Evolutionary conservation across 2,888 invertebrate genomes (phyloP).

Genomic region (Drosophila helvetica): DNA sequence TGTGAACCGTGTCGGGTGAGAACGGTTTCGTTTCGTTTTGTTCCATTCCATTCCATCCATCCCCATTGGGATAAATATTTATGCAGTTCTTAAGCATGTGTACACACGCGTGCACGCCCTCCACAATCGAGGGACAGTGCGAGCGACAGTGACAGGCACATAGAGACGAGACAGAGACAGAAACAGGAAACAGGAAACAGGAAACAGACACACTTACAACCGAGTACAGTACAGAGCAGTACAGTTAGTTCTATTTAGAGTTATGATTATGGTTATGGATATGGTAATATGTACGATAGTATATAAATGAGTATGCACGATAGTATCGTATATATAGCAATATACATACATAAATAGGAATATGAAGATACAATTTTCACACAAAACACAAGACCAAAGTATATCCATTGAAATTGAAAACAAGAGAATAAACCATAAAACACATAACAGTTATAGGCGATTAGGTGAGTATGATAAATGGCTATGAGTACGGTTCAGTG

Average conservation of each 20-base stretch:
- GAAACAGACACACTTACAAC: constrained; percentile 48
- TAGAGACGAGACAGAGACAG: constrained; percentile 9
- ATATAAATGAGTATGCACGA: constrained; percentile 40
- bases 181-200: constrained; percentile 46
- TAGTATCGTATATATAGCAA: constrained; percentile 26
- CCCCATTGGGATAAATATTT: too few relatives aligned
- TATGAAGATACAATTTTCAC: constrained; percentile 28
- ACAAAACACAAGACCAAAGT: constrained; percentile 42
- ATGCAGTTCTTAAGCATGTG: too few relatives aligned
- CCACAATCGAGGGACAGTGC: constrained; percentile 4
- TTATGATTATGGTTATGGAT: constrained; percentile 33
- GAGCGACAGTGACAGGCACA: constrained; percentile 34
- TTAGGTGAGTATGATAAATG: constrained; percentile 32
- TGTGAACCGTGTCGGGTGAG: background rate
- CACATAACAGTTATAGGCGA: constrained; percentile 46
- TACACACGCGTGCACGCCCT: background rate
- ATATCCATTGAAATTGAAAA: constrained; percentile 21
- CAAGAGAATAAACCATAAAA: constrained; percentile 25
- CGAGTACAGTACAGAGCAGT: constrained; percentile 44
- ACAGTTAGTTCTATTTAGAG: constrained; percentile 38
- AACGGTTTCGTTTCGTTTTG: background rate
- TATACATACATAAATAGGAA: constrained; percentile 18
- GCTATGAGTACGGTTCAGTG: constrained; percentile 20
- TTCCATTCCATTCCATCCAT: background rate
- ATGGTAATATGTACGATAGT: constrained; percentile 35